These are phyloP conservation scores for Dicranocentrus wangi DNA, from an alignment of 2,888 invertebrate genomes.

Conservation along the genomic window DNA sequence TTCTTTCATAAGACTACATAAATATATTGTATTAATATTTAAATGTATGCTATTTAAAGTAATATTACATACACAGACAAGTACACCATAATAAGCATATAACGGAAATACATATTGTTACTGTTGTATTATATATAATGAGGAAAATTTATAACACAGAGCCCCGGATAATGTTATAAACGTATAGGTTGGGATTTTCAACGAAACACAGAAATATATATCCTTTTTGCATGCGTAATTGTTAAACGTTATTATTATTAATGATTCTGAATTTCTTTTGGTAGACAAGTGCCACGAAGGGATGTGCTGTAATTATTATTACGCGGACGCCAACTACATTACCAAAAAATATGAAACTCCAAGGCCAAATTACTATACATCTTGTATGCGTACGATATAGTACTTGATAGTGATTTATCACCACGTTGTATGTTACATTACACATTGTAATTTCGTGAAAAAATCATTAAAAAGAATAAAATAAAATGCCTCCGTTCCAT, in stretches of 20 bases:
- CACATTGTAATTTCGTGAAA: slow-evolving; percentile 62
- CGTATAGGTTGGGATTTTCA: slow-evolving; percentile 26
- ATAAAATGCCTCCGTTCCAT: slow-evolving; percentile 65
- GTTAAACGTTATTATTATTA: slow-evolving; percentile 12
- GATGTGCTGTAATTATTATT: slow-evolving; percentile 42
- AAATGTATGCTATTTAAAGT: background rate
- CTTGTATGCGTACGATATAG: slow-evolving; percentile 11
- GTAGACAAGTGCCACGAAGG: slow-evolving; percentile 42
- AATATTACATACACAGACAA: slow-evolving; percentile 2
- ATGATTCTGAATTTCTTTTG: slow-evolving; percentile 30
- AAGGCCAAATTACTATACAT: slow-evolving; percentile 46
- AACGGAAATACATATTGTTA: slow-evolving; percentile 12
- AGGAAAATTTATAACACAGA: slow-evolving; percentile 30
- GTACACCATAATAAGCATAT: slow-evolving; percentile 2
- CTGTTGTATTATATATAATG: slow-evolving; percentile 8
- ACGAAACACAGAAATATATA: slow-evolving; percentile 24
- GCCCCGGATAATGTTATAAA: slow-evolving; percentile 32
- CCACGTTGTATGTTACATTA: slow-evolving; percentile 54
- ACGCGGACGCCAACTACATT: slow-evolving; percentile 56
- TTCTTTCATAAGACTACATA: slow-evolving; percentile 61
- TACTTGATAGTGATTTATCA: slow-evolving; percentile 51
- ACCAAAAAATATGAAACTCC: slow-evolving; percentile 45
- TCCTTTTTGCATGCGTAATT: slow-evolving; percentile 37
- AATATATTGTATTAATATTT: slow-evolving; percentile 3
- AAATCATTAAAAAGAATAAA: slow-evolving; percentile 59